Percentiles rank a stretch among this genome's conserved stretches.
These are phyloP conservation scores for Paralichthys olivaceus DNA, from an alignment of 2,113 vertebrate species.

Conservation along the genomic window DNA sequence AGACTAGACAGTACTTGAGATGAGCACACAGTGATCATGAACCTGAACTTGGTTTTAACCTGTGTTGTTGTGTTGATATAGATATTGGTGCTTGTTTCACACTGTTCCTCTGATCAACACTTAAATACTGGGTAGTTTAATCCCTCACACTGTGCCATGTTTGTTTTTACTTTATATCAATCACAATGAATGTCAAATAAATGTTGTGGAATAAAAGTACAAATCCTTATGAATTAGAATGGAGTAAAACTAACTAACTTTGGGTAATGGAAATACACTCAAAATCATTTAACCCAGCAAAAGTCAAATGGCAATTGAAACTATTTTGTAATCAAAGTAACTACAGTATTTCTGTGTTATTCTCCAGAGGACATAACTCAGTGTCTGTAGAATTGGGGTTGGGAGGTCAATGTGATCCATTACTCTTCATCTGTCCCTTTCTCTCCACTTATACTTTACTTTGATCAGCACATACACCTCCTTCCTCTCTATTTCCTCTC, in stretches of 20 bases:
- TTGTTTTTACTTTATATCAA: neutral
- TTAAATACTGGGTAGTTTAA: neutral
- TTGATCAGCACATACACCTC: slow-evolving; percentile 36
- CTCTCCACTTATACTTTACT: slow-evolving; percentile 17
- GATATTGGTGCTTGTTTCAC: neutral
- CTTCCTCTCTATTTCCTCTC: slow-evolving; percentile 41
- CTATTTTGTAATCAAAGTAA: neutral
- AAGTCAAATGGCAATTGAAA: neutral
- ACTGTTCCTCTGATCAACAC: neutral
- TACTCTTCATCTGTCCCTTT: slow-evolving; percentile 29
- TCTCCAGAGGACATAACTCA: slow-evolving; percentile 3
- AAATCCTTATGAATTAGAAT: neutral
- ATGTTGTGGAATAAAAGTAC: neutral
- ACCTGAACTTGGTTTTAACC: too few species aligned
- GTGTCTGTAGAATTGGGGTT: neutral
- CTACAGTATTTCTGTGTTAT: slow-evolving; percentile 11
- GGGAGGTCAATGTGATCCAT: slow-evolving; percentile 33
- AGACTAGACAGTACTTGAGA: too few species aligned
- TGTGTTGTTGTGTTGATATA: too few species aligned
- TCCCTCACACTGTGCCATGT: neutral
- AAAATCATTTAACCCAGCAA: neutral
- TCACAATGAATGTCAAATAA: neutral
- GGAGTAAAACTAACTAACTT: neutral
- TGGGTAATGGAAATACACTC: too few species aligned
- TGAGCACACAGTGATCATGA: too few species aligned